Evolutionary conservation across 2,888 invertebrate genomes (phyloP).

Genomic region (Pristionchus exspectatus): DNA sequence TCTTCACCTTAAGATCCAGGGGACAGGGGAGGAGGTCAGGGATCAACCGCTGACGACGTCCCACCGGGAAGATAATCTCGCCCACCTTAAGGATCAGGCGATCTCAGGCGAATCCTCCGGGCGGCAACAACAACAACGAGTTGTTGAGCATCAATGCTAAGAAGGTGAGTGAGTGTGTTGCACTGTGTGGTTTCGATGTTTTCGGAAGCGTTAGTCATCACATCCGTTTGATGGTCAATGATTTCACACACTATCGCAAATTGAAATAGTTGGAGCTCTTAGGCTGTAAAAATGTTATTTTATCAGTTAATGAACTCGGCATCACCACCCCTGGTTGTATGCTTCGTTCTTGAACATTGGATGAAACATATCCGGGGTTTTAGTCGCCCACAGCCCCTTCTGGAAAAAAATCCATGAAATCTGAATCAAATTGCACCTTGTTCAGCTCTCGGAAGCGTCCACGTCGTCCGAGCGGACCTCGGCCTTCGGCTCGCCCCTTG

Average conservation of each 20-base stretch:
- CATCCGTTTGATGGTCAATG: not conserved
- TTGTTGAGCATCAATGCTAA: not conserved
- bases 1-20: too few relatives aligned
- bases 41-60: not conserved
- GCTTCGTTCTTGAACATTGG: not conserved
- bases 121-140: not conserved
- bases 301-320: too few relatives aligned
- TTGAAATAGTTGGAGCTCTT: not conserved
- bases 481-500: not conserved
- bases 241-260: not conserved
- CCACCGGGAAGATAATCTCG: not conserved
- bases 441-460: not conserved
- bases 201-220: not conserved
- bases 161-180: too few relatives aligned
- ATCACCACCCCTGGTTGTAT: not conserved
- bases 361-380: not conserved
- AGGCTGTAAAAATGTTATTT: not conserved
- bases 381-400: too few relatives aligned
- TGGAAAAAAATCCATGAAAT: not conserved
- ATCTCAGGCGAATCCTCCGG: not conserved
- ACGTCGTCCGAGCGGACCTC: not conserved
- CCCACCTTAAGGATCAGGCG: not conserved
- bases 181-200: not conserved
- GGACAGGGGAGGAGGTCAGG: not conserved
- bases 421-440: not conserved